phyloP scores from a whole-genome alignment of 2,888 invertebrate genomes.

The Sisyra nigra region DNA sequence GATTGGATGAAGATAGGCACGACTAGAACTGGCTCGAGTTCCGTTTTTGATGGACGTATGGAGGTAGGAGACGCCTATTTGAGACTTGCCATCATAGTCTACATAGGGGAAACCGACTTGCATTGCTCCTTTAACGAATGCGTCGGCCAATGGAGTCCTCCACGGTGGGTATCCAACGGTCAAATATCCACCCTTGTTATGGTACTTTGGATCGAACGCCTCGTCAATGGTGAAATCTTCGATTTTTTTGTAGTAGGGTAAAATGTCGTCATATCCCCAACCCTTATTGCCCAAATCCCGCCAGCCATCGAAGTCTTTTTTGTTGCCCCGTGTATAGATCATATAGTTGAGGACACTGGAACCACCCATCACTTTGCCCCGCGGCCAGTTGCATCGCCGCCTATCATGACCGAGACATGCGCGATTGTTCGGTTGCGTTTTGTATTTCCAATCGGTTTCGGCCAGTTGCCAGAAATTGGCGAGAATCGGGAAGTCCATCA shows the following conservation, averaged over 20 bases:
- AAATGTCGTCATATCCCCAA: slow-evolving; percentile 52
- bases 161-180: slow-evolving; percentile 38
- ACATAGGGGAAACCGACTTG: slow-evolving; percentile 44
- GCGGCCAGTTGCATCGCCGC: slow-evolving; percentile 62
- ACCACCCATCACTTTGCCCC: slow-evolving; percentile 74
- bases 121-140: slow-evolving; percentile 44
- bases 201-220: slow-evolving; percentile 30
- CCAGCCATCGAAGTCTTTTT: slow-evolving; percentile 78
- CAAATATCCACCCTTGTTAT: slow-evolving; percentile 37
- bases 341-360: slow-evolving; percentile 79
- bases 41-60: slow-evolving; percentile 35
- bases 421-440: slow-evolving; percentile 55
- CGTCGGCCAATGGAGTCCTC: slow-evolving; percentile 38
- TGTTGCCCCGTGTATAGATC: slow-evolving; percentile 81
- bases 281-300: slow-evolving; percentile 57
- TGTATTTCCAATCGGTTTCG: slow-evolving; percentile 65
- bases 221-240: slow-evolving; percentile 75
- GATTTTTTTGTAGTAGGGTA: slow-evolving; percentile 74
- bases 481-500: slow-evolving; percentile 62
- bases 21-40: slow-evolving; percentile 29
- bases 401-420: slow-evolving; percentile 68
- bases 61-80: slow-evolving; percentile 33
- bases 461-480: slow-evolving; percentile 57
- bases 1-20: slow-evolving; percentile 32
- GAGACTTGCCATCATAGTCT: slow-evolving; percentile 48